A percentile compares a stretch with the other conserved stretches of the same genome.
Conservation (phyloP, 2,888 invertebrate species). For the Pyralis farinalis region DNA sequence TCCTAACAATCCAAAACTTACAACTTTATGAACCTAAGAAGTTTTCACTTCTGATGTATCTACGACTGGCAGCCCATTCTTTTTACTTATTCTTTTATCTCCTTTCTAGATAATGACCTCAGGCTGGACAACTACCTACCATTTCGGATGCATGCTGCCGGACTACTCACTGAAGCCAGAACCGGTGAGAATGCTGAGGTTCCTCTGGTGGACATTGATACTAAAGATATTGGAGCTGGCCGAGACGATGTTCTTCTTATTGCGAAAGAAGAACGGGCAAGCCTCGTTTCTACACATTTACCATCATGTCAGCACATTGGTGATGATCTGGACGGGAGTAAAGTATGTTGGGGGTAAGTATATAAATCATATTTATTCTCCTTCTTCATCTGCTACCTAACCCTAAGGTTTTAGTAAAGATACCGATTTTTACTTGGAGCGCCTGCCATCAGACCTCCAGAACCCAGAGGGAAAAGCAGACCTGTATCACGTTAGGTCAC, state of each 20-base stretch:
- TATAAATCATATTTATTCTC: too few relatives aligned
- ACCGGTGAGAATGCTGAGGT: conserved; percentile 78
- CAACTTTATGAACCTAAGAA: too few relatives aligned
- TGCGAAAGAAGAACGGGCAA: conserved; percentile 87
- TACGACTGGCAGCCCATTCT: too few relatives aligned
- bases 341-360: conserved; percentile 84
- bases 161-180: conserved; percentile 85
- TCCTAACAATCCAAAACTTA: too few relatives aligned
- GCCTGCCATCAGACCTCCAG: too few relatives aligned
- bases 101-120: conserved; percentile 83
- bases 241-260: conserved; percentile 86
- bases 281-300: conserved; percentile 87
- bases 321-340: conserved; percentile 81
- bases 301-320: conserved; percentile 84
- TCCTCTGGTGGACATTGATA: conserved; percentile 83
- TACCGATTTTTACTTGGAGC: too few relatives aligned
- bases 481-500: too few relatives aligned
- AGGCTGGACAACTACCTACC: conserved; percentile 83
- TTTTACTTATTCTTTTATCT: too few relatives aligned
- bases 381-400: too few relatives aligned
- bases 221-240: conserved; percentile 84
- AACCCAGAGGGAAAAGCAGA: too few relatives aligned
- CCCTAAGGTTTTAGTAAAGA: too few relatives aligned
- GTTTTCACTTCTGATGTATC: too few relatives aligned
- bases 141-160: conserved; percentile 85